Evolutionary conservation across 64 coral and sea anemone genomes (phyloP), one percentile per base, ranked within the genome.

Genomic region (Dendrophyllia cribrosa): DNA sequence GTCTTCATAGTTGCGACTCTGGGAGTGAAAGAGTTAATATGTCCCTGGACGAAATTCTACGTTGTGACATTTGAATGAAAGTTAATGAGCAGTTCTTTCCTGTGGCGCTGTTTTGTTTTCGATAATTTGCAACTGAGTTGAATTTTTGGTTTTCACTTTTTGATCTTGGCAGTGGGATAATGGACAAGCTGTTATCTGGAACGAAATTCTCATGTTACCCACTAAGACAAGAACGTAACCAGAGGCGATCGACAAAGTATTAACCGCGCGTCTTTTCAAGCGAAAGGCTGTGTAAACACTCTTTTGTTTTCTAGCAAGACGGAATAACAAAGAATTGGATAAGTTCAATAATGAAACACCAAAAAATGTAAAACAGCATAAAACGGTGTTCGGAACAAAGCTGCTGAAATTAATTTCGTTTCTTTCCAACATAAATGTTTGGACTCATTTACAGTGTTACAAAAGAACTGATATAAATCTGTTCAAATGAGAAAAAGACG

Each of bases 151-250:
- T 7, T 56, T 50, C 72, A 75, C 45, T 48, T 17, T 17, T 69
- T 17, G 45, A n/a, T 49, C 45, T 7, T 48, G 5, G 72, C 72
- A 51, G 16, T 49, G 72, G 20, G 16, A 5, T 84, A 49, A 84
- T n/a, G 80, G 19, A 62, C 80, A 84, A 84, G 62, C 80, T 84
- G 80, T 84, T 84, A 20, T 84, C 44, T 49, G 9, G 17, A 19
- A 68, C 8, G 9, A 51, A 84, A 84, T 84, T 84, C 80, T 84
- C 80, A 84, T 84, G 80, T 84, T 84, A 84, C 62, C 67, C 19
- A 50, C 60, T 84, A 11, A 66, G 46, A 47, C 50, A 48, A 23
- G 43, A 11, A 22, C 20, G 75, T 77, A 55, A 77, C 75, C 51
- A 77, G 48, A 77, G 75, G 75, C 75, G n/a, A 84, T 67, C 9